Conservation (phyloP, 2,888 invertebrate genomes). For the Cryptophagus acutangulus region DNA sequence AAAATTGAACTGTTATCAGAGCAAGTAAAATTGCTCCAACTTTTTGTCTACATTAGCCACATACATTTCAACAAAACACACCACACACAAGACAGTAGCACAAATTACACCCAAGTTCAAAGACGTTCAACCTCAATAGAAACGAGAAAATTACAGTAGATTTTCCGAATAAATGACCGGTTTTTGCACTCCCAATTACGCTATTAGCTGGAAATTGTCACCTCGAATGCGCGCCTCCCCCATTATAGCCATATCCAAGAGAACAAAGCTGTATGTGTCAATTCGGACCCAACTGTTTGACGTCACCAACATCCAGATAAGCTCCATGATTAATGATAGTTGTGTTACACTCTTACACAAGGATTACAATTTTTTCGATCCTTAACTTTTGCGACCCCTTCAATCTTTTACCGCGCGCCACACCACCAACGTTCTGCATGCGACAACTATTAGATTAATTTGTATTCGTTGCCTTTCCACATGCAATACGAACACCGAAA, state of each 20-base stretch:
- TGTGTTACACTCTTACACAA: conserved; percentile 35
- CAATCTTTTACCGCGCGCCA: conserved; percentile 4
- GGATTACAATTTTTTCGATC: conserved; percentile 39
- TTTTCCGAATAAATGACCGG: conserved; percentile 18
- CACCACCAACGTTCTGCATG: conserved; percentile 1
- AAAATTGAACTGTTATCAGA: no score
- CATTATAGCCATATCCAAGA: no score
- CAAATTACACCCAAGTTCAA: no score
- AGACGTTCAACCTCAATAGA: not conserved
- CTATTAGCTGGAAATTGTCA: conserved; percentile 21
- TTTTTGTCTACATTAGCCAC: no score
- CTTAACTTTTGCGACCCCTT: conserved; percentile 26
- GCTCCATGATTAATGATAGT: conserved; percentile 39
- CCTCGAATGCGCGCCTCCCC: no score
- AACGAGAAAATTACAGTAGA: conserved; percentile 14
- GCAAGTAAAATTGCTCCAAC: no score
- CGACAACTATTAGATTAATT: conserved; percentile 9
- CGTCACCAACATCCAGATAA: conserved; percentile 40
- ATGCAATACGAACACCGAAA: no score
- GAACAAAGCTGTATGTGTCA: no score
- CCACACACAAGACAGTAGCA: no score
- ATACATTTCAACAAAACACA: no score
- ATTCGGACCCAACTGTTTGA: no score
- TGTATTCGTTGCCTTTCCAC: conserved; percentile 3
- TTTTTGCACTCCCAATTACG: conserved; percentile 22